A percentile compares a stretch with the other conserved stretches of the same genome.
Conservation (phyloP, 2,113 vertebrate species). For the Hyperopisus bebe region DNA sequence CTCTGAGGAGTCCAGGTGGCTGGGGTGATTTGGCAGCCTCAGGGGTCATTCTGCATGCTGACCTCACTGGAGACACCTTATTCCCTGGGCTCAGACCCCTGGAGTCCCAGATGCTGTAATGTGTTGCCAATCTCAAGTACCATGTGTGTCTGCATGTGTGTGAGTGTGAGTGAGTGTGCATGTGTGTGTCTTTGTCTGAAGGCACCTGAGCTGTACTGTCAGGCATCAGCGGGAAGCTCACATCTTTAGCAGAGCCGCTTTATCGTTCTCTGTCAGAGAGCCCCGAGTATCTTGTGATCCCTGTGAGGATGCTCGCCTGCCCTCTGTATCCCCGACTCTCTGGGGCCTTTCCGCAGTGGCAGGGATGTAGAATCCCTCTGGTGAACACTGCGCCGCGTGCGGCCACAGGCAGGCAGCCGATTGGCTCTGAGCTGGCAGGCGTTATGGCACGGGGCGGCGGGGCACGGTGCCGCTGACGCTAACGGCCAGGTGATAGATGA, state of each 20-base stretch:
- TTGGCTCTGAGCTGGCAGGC: constrained; percentile 12
- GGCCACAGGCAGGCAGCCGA: neutral
- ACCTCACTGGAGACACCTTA: neutral
- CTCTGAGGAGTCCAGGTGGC: neutral
- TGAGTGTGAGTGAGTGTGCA: neutral
- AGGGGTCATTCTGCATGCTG: neutral
- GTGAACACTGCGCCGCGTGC: neutral
- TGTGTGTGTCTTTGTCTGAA: neutral
- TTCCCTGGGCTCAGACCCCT: constrained; percentile 35
- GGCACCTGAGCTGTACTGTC: neutral
- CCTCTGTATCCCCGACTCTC: neutral
- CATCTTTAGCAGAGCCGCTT: neutral
- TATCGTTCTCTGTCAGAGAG: constrained; percentile 28
- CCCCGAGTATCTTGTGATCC: neutral
- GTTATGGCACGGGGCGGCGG: constrained; percentile 17
- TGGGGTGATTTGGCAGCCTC: neutral
- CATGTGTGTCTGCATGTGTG: too few relatives aligned
- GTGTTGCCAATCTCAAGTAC: constrained; percentile 46
- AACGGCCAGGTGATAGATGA: constrained; percentile 67
- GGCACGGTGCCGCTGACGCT: constrained; percentile 47
- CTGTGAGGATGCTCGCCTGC: neutral
- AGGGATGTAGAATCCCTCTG: neutral
- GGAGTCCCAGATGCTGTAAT: constrained; percentile 50
- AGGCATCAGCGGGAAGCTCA: neutral
- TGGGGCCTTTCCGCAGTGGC: neutral